phyloP scores from a whole-genome alignment of 2,797 vertebrate species.

The Semotilus atromaculatus region DNA sequence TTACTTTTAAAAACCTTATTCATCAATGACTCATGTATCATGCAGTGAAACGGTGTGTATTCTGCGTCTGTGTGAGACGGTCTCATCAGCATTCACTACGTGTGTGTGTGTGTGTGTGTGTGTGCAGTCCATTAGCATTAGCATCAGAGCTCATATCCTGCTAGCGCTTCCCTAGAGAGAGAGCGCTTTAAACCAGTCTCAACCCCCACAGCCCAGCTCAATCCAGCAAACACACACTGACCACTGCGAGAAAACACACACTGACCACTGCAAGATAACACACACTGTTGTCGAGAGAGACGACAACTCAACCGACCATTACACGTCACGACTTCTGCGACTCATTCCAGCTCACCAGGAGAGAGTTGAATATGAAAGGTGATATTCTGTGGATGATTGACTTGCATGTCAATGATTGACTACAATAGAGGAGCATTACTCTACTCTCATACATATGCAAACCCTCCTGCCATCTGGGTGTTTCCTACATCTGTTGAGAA shows the following conservation, averaged over 20 bases:
- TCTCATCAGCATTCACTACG: too few relatives aligned
- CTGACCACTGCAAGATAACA: not conserved
- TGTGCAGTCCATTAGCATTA: slow-evolving; percentile 29
- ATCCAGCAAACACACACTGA: not conserved
- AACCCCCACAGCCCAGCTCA: slow-evolving; percentile 40
- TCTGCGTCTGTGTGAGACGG: too few relatives aligned
- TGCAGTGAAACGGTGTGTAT: too few relatives aligned
- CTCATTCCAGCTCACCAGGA: not conserved
- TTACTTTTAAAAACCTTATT: too few relatives aligned
- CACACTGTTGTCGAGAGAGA: too few relatives aligned
- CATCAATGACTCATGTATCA: not conserved
- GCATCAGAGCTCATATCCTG: slow-evolving; percentile 47
- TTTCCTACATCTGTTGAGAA: slow-evolving; percentile 20
- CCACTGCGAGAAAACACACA: not conserved
- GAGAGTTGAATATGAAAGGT: slow-evolving; percentile 22
- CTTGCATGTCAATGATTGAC: slow-evolving; percentile 36
- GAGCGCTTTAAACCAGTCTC: slow-evolving; percentile 27
- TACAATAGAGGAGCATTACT: slow-evolving; percentile 3
- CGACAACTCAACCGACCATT: not conserved
- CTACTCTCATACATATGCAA: slow-evolving; percentile 33
- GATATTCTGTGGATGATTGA: slow-evolving; percentile 12
- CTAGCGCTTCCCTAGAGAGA: slow-evolving; percentile 37
- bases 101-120: not conserved
- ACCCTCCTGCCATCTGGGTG: slow-evolving; percentile 20
- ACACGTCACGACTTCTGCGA: too few relatives aligned